A percentile compares a stretch with the other conserved stretches of the same genome.
These are phyloP conservation scores for Anguilla anguilla DNA, from an alignment of 2,797 vertebrate species.

Conservation along the genomic window DNA sequence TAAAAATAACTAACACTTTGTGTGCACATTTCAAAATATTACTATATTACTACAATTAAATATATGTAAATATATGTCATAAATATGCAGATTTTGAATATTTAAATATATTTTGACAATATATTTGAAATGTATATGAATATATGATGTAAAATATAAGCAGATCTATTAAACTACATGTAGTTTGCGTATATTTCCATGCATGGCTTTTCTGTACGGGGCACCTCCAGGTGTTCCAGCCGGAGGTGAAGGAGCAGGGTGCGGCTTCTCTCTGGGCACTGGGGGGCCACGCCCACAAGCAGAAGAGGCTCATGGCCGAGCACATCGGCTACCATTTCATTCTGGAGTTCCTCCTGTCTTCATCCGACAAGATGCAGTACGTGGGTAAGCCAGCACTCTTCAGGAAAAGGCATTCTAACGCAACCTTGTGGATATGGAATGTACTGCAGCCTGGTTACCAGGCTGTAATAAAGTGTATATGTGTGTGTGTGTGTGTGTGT, in stretches of 20 bases:
- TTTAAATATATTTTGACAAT: too few relatives aligned
- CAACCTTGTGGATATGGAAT: background rate
- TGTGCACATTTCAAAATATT: too few relatives aligned
- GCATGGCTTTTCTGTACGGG: background rate
- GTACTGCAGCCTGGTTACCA: background rate
- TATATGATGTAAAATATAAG: too few relatives aligned
- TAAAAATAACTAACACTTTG: too few relatives aligned
- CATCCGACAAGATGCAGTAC: conserved; percentile 77
- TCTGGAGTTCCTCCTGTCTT: conserved; percentile 74
- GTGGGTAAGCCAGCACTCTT: conserved; percentile 63
- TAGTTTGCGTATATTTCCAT: too few relatives aligned
- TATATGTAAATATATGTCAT: too few relatives aligned
- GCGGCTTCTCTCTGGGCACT: conserved; percentile 71
- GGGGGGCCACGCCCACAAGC: conserved; percentile 70
- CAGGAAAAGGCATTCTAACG: background rate
- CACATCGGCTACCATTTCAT: conserved; percentile 74
- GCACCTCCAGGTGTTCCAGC: conserved; percentile 68
- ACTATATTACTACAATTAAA: too few relatives aligned
- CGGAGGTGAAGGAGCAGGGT: conserved; percentile 73
- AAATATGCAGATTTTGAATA: too few relatives aligned
- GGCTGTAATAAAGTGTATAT: too few relatives aligned
- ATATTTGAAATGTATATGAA: too few relatives aligned
- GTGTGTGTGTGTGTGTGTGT: too few relatives aligned
- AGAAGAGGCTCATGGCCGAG: conserved; percentile 74
- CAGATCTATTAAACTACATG: too few relatives aligned